Evolutionary conservation across 2,888 invertebrate genomes (phyloP).

Genomic region (Lucinisca nassula): DNA sequence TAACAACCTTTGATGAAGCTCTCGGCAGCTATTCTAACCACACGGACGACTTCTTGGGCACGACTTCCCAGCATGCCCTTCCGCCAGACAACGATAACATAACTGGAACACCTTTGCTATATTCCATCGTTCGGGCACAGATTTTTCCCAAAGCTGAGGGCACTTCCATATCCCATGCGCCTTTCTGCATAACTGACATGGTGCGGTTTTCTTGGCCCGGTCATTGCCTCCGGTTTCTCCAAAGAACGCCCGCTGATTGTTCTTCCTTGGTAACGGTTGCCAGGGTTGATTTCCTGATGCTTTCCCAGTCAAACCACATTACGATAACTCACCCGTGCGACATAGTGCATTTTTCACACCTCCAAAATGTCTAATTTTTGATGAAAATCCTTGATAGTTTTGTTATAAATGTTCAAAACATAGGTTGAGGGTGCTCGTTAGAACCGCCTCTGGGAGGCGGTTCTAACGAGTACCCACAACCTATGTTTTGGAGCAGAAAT

Average conservation of each 20-base stretch:
- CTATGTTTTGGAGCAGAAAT: too few species aligned
- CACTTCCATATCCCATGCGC: constrained; percentile 22
- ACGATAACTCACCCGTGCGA: too few species aligned
- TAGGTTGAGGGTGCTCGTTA: too few species aligned
- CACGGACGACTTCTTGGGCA: constrained; percentile 18
- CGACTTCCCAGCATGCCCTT: constrained; percentile 11
- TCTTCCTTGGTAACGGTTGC: background rate
- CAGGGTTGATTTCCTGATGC: too few species aligned
- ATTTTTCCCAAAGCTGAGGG: background rate
- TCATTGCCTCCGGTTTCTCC: background rate
- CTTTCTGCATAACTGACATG: constrained; percentile 7
- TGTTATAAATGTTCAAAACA: too few species aligned
- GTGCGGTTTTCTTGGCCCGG: background rate
- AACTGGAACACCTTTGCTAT: background rate
- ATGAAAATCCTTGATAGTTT: too few species aligned
- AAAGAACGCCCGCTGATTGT: background rate
- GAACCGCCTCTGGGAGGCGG: too few species aligned
- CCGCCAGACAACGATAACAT: constrained; percentile 29
- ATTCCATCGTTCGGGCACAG: background rate
- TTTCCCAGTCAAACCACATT: background rate
- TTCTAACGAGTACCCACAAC: too few species aligned
- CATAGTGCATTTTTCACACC: too few species aligned
- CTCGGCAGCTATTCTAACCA: constrained; percentile 14
- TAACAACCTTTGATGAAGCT: constrained; percentile 29
- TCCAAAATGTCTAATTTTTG: too few species aligned